Base-by-base conservation (phyloP, 2,888 invertebrate species). In the Cosmia pyralina region DNA sequence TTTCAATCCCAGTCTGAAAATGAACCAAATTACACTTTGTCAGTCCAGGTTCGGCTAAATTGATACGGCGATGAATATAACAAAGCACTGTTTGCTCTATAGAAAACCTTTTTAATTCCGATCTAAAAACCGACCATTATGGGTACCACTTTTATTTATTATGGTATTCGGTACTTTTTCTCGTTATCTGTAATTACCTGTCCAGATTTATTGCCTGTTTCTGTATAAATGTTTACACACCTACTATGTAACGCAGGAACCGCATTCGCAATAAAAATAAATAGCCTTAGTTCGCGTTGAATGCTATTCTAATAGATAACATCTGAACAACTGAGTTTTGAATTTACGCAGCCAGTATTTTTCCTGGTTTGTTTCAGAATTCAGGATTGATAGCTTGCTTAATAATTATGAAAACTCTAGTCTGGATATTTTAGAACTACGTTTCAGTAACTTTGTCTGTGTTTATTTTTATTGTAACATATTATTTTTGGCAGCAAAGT, bases 111-210 rank as follows among this genome's bases (percentile, higher is more conserved):
- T 46, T 17, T 8, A 71, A 71, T 19, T 22, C 8, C 8, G 7
- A 13, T n/a, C 22, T 41, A 13, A 62, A 68, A 69, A 55, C 46
- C 62, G 5, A 57, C 52, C 10, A 19, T 13, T 44, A 22, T 15
- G 8, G 46, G 6, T 22, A 44, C 59, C 41, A 48, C 52, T 60
- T 60, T 46, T 77, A 80, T 77, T 75, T 81, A 76, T 72, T 53
- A 70, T 62, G 44, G 55, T 66, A 48, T 64, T 67, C 70, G 48
- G 75, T 72, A 70, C 65, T 64, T 79, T 72, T 81, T 72, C 83
- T 74, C 69, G 68, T 69, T 81, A 83, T 82, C 78, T 81, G 34
- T 78, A 87, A 85, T 84, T 85, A 79, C 85, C 74, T 78, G 82
- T 76, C 70, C 46, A 71, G 65, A 86, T 84, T 86, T 86, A 87